Evolutionary conservation across 2,113 vertebrate genomes (phyloP), one percentile per base, ranked within the genome.

Genomic region (Poeciliopsis turrubarensis): DNA sequence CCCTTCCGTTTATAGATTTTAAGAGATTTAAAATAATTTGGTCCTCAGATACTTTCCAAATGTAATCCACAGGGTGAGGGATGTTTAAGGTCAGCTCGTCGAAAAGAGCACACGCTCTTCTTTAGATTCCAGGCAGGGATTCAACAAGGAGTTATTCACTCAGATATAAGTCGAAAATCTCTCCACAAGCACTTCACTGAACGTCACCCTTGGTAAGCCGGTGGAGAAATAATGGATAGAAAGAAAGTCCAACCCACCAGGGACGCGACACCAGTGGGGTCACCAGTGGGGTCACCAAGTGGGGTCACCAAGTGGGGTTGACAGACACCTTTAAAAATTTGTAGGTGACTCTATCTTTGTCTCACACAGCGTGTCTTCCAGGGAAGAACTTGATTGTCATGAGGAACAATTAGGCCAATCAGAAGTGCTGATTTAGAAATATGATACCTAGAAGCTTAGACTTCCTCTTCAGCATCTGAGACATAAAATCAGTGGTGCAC

Each of bases 51-150:
- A 80, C 68, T 80, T 82, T 47, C 34, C 67, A 82, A 84, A 90
- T 87, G 76, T 83, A 90, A 92, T 87, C 78, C 77, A 69, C 72
- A 4, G 78, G 72, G 77, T 68, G 84, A 80, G 44, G 74, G 78
- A 86, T 84, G 78, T 85, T 87, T 87, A 75, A 89, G 87, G 89
- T 89, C 89, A 86, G 77, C 60, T 82, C 83, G 77, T 83, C n/a
- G 82, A 77, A 84, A 80, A 78, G 64, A 85, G 29, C 65, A 41
- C 41, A 66, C 70, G 68, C 9, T 19, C 68, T 72, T 84, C 79
- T 87, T 89, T 75, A 78, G 80, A 89, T 68, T 85, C 84, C 81
- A 88, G 85, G 81, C 83, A 83, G 65, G 25, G 65, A 85, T 89
- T 87, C 79, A 87, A 70, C 54, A 41, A 73, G 70, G 81, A 75